phyloP scores from a whole-genome alignment of 2,113 vertebrate genomes.

The Pseudopipra pipra region DNA sequence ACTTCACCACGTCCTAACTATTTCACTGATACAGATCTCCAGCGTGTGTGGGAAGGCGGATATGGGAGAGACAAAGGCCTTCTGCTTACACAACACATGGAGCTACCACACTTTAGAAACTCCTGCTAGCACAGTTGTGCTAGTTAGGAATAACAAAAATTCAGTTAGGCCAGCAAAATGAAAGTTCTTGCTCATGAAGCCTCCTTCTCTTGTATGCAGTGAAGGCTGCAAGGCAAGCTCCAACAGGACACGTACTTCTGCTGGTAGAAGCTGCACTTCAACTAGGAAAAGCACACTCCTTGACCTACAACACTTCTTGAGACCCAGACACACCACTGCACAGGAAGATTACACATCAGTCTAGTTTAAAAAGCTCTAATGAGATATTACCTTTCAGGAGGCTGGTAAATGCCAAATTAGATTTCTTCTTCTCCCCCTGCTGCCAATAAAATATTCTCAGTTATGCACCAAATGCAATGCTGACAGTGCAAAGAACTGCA shows the following conservation, averaged over 20 bases:
- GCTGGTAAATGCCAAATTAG: not conserved
- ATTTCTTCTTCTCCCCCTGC: not conserved
- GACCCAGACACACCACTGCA: not conserved
- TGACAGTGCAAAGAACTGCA: not conserved
- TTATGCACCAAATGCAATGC: not conserved
- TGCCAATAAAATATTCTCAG: not conserved
- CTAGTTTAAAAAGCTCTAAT: constrained; percentile 5
- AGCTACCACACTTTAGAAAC: not conserved
- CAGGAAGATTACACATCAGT: not conserved
- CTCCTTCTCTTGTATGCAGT: not conserved
- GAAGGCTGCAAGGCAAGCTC: not conserved
- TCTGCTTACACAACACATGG: constrained; percentile 23
- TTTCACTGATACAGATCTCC: constrained; percentile 8
- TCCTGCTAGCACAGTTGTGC: not conserved
- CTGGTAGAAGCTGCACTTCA: not conserved
- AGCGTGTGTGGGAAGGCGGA: not conserved
- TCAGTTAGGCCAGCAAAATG: not conserved
- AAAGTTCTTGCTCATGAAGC: not conserved
- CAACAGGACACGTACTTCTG: not conserved
- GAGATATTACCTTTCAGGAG: not conserved
- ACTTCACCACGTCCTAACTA: not conserved
- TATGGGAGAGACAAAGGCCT: constrained; percentile 11
- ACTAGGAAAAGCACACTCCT: not conserved
- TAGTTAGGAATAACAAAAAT: not conserved
- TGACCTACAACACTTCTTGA: not conserved